A percentile compares a stretch with the other conserved stretches of the same genome.
These are phyloP conservation scores for Tetranychus urticae DNA, from an alignment of 1,140 invertebrate genomes.

Conservation along the genomic window DNA sequence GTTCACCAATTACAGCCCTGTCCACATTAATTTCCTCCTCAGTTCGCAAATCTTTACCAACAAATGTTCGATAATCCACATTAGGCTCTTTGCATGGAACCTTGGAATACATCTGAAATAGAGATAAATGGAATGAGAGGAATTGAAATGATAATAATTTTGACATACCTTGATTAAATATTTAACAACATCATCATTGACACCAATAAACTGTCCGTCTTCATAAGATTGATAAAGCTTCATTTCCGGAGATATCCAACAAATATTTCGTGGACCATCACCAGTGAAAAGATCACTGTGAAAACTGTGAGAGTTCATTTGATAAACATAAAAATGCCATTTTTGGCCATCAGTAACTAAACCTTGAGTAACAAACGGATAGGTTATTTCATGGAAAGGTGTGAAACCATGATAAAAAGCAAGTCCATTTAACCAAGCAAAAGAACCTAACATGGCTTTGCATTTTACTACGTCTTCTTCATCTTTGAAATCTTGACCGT, in stretches of 20 bases:
- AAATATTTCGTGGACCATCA: slow-evolving; percentile 49
- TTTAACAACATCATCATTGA: slow-evolving; percentile 55
- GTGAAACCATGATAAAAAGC: slow-evolving; percentile 69
- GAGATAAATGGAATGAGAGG: neutral
- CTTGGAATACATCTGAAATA: neutral
- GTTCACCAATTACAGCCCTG: neutral
- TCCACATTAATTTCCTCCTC: neutral
- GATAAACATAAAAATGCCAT: slow-evolving; percentile 62
- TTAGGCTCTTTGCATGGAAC: neutral
- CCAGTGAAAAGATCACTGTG: slow-evolving; percentile 27
- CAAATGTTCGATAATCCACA: neutral
- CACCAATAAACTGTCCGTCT: slow-evolving; percentile 36
- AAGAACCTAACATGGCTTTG: slow-evolving; percentile 47
- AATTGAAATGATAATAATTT: neutral
- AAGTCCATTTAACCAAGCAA: slow-evolving; percentile 48
- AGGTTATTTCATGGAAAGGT: slow-evolving; percentile 57
- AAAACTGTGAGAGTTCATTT: slow-evolving; percentile 55
- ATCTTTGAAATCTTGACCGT: slow-evolving; percentile 34
- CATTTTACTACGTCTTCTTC: slow-evolving; percentile 34
- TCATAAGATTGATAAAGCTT: slow-evolving; percentile 49
- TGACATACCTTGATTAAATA: slow-evolving; percentile 30
- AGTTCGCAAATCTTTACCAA: neutral
- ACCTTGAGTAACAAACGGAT: slow-evolving; percentile 60
- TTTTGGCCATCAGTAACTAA: slow-evolving; percentile 55
- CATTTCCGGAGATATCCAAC: slow-evolving; percentile 42